Percentiles rank a stretch among this genome's conserved stretches.
phyloP scores from a whole-genome alignment of 2,888 invertebrate species.

The Drosophila eohydei region DNA sequence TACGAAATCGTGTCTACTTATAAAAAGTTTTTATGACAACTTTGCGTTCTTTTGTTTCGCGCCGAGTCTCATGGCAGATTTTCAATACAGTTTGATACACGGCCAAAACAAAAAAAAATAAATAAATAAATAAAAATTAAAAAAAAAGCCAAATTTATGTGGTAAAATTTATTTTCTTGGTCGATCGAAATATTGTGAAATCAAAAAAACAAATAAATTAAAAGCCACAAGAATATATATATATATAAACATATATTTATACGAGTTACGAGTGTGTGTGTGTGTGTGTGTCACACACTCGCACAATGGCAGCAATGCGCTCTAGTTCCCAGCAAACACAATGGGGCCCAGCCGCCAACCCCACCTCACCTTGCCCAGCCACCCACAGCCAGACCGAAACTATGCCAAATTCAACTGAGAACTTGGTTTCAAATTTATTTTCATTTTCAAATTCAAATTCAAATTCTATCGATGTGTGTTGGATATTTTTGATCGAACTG shows the following conservation, averaged over 20 bases:
- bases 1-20: slow-evolving; percentile 27
- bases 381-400: slow-evolving; percentile 45
- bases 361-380: not conserved
- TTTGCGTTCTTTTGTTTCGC: slow-evolving; percentile 66
- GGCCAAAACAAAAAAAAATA: slow-evolving; percentile 17
- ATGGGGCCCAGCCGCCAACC: slow-evolving; percentile 33
- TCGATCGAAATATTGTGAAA: slow-evolving; percentile 81
- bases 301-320: slow-evolving; percentile 66
- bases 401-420: slow-evolving; percentile 71
- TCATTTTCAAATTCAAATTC: slow-evolving; percentile 54
- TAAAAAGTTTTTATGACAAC: slow-evolving; percentile 64
- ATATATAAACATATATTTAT: slow-evolving; percentile 42
- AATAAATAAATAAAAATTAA: slow-evolving; percentile 25
- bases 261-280: slow-evolving; percentile 13
- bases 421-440: slow-evolving; percentile 58
- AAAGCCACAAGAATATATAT: slow-evolving; percentile 64
- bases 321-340: slow-evolving; percentile 76
- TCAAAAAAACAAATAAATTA: slow-evolving; percentile 79
- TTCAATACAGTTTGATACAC: slow-evolving; percentile 63
- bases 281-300: slow-evolving; percentile 31
- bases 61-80: slow-evolving; percentile 43
- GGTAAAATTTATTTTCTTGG: slow-evolving; percentile 72
- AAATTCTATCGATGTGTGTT: slow-evolving; percentile 77
- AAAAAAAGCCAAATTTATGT: slow-evolving; percentile 61
- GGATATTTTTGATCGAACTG: slow-evolving; percentile 75